These are phyloP conservation scores for Papilio glaucus DNA, from an alignment of 1,140 invertebrate genomes.

Conservation along the genomic window DNA sequence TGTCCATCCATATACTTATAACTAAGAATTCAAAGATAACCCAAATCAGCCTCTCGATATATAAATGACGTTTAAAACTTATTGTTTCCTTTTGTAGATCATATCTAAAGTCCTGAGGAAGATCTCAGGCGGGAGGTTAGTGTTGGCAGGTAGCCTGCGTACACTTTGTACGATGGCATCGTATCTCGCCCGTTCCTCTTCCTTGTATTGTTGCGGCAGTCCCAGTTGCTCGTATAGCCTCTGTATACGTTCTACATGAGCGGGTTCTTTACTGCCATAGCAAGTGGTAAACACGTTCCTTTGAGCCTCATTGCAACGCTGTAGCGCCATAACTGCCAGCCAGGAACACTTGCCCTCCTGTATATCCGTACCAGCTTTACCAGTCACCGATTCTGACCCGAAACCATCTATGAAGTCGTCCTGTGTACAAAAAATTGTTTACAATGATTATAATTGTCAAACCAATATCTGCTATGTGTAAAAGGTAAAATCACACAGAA, in stretches of 20 bases:
- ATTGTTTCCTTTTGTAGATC: slow-evolving; percentile 62
- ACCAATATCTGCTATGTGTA: neutral
- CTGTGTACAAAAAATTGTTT: slow-evolving; percentile 51
- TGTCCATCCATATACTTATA: neutral
- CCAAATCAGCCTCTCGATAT: neutral
- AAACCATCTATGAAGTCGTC: slow-evolving; percentile 96
- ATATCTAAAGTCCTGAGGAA: slow-evolving; percentile 61
- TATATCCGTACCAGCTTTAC: slow-evolving; percentile 95
- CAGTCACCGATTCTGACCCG: slow-evolving; percentile 89
- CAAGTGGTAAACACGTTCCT: slow-evolving; percentile 87
- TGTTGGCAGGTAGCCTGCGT: slow-evolving; percentile 45
- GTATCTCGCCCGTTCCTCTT: slow-evolving; percentile 55
- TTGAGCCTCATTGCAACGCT: slow-evolving; percentile 87
- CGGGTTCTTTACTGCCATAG: slow-evolving; percentile 88
- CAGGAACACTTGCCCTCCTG: slow-evolving; percentile 96
- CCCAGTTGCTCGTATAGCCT: slow-evolving; percentile 90
- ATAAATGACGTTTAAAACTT: slow-evolving; percentile 7
- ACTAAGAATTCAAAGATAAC: neutral
- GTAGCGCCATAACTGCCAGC: slow-evolving; percentile 92
- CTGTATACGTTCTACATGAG: slow-evolving; percentile 88
- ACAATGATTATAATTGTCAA: neutral
- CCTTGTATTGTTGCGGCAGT: slow-evolving; percentile 74
- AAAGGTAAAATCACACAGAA: no score
- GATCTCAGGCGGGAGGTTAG: slow-evolving; percentile 47
- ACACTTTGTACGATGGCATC: slow-evolving; percentile 50